These are phyloP conservation scores for Pangasius djambal DNA, from an alignment of 2,797 vertebrate species.

Conservation along the genomic window DNA sequence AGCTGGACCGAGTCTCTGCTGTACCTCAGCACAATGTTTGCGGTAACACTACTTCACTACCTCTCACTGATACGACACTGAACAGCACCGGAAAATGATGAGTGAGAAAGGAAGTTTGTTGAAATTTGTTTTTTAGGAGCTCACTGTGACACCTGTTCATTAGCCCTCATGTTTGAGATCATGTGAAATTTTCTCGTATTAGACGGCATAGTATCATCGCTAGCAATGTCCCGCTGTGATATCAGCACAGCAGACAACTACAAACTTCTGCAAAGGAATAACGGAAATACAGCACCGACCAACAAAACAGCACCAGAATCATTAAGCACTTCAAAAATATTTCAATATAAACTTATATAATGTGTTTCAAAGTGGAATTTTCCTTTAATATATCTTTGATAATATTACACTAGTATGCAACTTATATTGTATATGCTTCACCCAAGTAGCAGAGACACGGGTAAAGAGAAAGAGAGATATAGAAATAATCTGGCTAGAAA, in stretches of 20 bases:
- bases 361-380: not conserved
- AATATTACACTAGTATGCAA: not conserved
- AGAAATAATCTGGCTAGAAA: conserved; percentile 45
- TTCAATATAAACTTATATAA: not conserved
- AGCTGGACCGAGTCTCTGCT: not conserved
- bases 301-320: not conserved
- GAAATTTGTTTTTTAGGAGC: not conserved
- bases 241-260: not conserved
- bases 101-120: not conserved
- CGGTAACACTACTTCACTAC: not conserved
- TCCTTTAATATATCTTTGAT: not conserved
- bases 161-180: not conserved
- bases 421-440: not conserved
- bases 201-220: too few relatives aligned
- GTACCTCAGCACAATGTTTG: not conserved
- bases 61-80: not conserved
- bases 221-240: not conserved
- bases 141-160: too few relatives aligned
- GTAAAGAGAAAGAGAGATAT: conserved; percentile 40
- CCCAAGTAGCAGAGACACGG: conserved; percentile 25
- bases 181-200: not conserved
- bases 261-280: not conserved
- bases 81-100: not conserved
- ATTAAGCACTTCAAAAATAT: not conserved
- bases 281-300: not conserved